Percentiles rank a stretch among this genome's conserved stretches.
Evolutionary conservation across 2,888 invertebrate species (phyloP).

Genomic region (Diachrysia chrysitis): DNA sequence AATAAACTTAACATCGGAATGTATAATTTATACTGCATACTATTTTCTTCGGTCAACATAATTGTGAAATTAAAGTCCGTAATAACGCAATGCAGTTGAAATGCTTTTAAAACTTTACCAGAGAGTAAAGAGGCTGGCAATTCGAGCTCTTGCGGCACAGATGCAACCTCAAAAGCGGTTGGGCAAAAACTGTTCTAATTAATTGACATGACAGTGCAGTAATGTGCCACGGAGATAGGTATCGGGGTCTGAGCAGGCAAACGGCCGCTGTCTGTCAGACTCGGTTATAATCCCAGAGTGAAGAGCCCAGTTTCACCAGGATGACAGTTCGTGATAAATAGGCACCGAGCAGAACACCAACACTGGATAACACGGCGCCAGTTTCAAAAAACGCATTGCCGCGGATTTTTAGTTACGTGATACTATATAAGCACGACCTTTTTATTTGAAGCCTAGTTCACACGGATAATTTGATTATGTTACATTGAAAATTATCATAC

Average conservation of each 20-base stretch:
- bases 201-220: slow-evolving; percentile 40
- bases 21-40: slow-evolving; percentile 19
- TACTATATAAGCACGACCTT: slow-evolving; percentile 51
- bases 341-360: not conserved
- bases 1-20: slow-evolving; percentile 4
- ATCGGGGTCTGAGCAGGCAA: slow-evolving; percentile 19
- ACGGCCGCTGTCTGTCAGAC: not conserved
- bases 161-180: slow-evolving; percentile 39
- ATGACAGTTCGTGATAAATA: slow-evolving; percentile 58
- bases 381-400: slow-evolving; percentile 52
- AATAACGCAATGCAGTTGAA: slow-evolving; percentile 34
- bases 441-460: slow-evolving; percentile 60
- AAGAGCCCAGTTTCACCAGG: slow-evolving; percentile 45
- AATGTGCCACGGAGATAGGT: slow-evolving; percentile 34
- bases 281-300: slow-evolving; percentile 27
- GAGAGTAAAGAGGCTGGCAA: slow-evolving; percentile 31
- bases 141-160: slow-evolving; percentile 35
- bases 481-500: slow-evolving; percentile 58
- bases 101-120: slow-evolving; percentile 28
- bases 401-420: slow-evolving; percentile 62
- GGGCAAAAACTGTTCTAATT: slow-evolving; percentile 53
- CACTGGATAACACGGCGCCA: not conserved
- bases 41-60: slow-evolving; percentile 17
- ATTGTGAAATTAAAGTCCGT: slow-evolving; percentile 26
- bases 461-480: slow-evolving; percentile 60